Evolutionary conservation across 2,113 vertebrate species (phyloP).

Genomic region (Callorhinus ursinus): DNA sequence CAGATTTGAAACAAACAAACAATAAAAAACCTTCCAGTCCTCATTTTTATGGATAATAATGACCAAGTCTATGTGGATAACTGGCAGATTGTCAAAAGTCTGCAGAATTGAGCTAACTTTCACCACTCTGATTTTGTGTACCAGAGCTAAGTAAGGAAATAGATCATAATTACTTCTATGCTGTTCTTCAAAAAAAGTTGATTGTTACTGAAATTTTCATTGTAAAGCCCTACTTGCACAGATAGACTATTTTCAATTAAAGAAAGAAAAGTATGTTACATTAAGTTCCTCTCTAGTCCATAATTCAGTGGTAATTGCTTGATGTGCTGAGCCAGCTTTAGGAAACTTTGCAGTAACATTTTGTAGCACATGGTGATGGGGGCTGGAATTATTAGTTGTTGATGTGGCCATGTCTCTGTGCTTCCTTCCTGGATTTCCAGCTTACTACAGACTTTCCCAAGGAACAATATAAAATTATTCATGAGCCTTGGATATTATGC

Average conservation of each 20-base stretch:
- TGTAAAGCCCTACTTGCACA: background rate
- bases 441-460: conserved; percentile 67
- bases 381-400: background rate
- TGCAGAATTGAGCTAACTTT: background rate
- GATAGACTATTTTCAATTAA: conserved; percentile 30
- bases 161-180: background rate
- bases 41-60: background rate
- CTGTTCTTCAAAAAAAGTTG: background rate
- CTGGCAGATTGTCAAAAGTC: background rate
- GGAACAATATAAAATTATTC: conserved; percentile 78
- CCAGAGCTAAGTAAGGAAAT: background rate
- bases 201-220: conserved; percentile 6
- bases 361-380: background rate
- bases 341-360: background rate
- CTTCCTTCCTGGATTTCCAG: conserved; percentile 49
- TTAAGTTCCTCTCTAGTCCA: background rate
- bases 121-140: background rate
- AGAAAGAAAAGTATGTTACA: background rate
- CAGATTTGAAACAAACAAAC: background rate
- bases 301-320: background rate
- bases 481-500: conserved; percentile 73
- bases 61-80: background rate
- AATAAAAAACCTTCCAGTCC: background rate
- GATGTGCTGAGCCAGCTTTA: conserved; percentile 2
- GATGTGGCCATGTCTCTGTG: background rate